These are phyloP conservation scores for Melanotaenia nigrans DNA, from an alignment of 2,797 vertebrate genomes.

Conservation along the genomic window DNA sequence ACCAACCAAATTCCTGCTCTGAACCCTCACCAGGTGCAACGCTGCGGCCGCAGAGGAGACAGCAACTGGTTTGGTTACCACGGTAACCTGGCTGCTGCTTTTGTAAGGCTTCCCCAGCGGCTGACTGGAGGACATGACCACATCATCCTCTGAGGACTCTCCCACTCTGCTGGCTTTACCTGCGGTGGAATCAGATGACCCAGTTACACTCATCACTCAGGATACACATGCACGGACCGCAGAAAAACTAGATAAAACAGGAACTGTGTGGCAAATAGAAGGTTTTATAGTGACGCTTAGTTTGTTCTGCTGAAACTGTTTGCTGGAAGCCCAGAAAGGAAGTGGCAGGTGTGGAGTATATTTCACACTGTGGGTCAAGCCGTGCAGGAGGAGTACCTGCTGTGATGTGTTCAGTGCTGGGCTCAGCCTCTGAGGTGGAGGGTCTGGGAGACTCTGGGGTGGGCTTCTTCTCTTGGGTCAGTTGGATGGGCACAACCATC, in stretches of 20 bases:
- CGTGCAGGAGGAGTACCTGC: slow-evolving; percentile 78
- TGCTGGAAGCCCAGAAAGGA: not conserved
- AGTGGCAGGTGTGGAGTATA: not conserved
- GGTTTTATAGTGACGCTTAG: slow-evolving; percentile 2
- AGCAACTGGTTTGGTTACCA: slow-evolving; percentile 86
- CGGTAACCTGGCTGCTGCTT: slow-evolving; percentile 84
- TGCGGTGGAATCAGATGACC: slow-evolving; percentile 39
- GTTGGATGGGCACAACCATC: slow-evolving; percentile 97
- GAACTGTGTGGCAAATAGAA: not conserved
- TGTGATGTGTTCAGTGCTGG: slow-evolving; percentile 84
- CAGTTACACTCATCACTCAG: not conserved
- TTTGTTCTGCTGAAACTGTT: slow-evolving; percentile 16
- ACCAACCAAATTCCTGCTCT: not conserved
- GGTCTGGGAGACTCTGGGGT: slow-evolving; percentile 87
- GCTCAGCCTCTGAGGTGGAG: slow-evolving; percentile 87
- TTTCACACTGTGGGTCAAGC: not conserved
- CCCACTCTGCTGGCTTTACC: slow-evolving; percentile 70
- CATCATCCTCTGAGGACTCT: slow-evolving; percentile 67
- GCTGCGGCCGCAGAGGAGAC: slow-evolving; percentile 82
- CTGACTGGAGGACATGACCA: slow-evolving; percentile 86
- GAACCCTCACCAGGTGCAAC: slow-evolving; percentile 84
- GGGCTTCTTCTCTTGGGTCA: slow-evolving; percentile 90
- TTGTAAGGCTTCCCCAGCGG: slow-evolving; percentile 86
- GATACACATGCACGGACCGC: not conserved
- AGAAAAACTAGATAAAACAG: slow-evolving; percentile 8